phyloP scores from a whole-genome alignment of 2,888 invertebrate genomes.

The Xanthia icteritia region DNA sequence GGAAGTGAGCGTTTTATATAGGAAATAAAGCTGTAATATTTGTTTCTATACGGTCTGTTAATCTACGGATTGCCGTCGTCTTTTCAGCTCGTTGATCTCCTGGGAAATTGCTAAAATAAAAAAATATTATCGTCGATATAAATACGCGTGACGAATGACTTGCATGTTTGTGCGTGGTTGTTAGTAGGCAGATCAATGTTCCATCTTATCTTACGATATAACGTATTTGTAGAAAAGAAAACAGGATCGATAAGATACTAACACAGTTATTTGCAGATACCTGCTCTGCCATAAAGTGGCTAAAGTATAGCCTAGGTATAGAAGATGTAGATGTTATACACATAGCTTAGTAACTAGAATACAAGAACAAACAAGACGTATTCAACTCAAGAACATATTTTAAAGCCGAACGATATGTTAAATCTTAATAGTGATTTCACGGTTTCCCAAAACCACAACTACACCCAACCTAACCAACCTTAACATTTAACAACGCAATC shows the following conservation, averaged over 20 bases:
- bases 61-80: slow-evolving; percentile 22
- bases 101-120: slow-evolving; percentile 43
- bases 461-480: neutral
- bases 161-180: neutral
- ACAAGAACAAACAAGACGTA: no score
- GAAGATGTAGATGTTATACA: no score
- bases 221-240: no score
- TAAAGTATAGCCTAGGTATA: no score
- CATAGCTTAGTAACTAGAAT: no score
- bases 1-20: slow-evolving; percentile 28
- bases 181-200: neutral
- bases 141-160: neutral
- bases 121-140: slow-evolving; percentile 11
- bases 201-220: neutral
- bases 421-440: neutral
- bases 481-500: slow-evolving; percentile 21
- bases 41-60: slow-evolving; percentile 47
- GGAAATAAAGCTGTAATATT: slow-evolving; percentile 49
- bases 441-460: neutral
- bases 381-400: no score
- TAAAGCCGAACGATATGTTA: neutral
- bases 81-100: slow-evolving; percentile 39
- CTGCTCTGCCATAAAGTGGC: no score
- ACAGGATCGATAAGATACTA: no score
- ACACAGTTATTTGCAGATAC: no score